These are phyloP conservation scores for Xanthia icteritia DNA, from an alignment of 2,888 invertebrate genomes.

Conservation along the genomic window DNA sequence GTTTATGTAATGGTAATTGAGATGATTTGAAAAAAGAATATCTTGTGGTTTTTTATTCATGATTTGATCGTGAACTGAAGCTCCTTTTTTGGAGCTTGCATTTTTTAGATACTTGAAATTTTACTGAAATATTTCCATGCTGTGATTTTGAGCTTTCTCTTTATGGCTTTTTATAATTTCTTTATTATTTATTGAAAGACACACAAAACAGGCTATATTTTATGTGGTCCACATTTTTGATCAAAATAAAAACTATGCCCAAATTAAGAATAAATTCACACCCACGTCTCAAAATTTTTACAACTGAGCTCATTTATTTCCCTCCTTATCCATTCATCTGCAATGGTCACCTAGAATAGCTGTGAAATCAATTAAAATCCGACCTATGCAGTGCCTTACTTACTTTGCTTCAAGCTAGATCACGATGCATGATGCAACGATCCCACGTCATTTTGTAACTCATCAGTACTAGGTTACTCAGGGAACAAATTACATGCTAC, in stretches of 20 bases:
- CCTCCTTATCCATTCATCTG: slow-evolving; percentile 26
- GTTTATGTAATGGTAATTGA: slow-evolving; percentile 35
- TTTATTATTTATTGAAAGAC: neutral
- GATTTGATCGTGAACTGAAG: neutral
- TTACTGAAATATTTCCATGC: neutral
- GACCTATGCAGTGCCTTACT: slow-evolving; percentile 65
- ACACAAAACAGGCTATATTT: neutral
- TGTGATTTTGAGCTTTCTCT: neutral
- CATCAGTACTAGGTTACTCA: slow-evolving; percentile 63
- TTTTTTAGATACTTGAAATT: neutral
- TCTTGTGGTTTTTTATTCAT: neutral
- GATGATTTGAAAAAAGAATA: neutral
- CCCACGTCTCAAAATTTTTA: neutral
- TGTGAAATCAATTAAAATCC: slow-evolving; percentile 68
- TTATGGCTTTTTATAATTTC: neutral
- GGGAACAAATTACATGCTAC: slow-evolving; percentile 38
- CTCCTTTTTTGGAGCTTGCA: neutral
- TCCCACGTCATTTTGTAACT: slow-evolving; percentile 77
- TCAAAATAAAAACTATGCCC: neutral
- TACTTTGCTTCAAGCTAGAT: slow-evolving; percentile 66
- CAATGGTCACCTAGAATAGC: slow-evolving; percentile 48
- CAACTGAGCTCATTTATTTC: slow-evolving; percentile 24
- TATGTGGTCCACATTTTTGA: neutral
- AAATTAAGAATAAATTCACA: neutral
- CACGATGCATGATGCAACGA: slow-evolving; percentile 75